phyloP scores from a whole-genome alignment of 2,888 invertebrate species.

The Perithous albicinctus region DNA sequence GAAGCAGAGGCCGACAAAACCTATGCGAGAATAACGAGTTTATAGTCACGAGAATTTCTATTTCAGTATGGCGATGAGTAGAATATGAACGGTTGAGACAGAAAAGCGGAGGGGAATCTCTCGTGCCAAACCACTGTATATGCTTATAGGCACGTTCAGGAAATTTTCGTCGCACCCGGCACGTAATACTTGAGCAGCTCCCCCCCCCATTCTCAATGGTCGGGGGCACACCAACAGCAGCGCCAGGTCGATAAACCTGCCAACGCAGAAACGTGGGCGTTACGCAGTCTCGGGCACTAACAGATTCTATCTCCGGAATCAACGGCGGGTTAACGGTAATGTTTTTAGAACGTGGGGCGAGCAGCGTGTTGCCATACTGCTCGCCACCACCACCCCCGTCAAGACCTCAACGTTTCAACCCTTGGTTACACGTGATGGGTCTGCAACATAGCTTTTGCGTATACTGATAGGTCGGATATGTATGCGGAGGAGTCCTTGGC shows the following conservation, averaged over 20 bases:
- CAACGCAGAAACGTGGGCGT: constrained; percentile 64
- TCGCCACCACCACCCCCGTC: constrained; percentile 35
- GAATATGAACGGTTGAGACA: constrained; percentile 13
- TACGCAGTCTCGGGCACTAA: constrained; percentile 59
- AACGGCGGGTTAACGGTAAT: constrained; percentile 71
- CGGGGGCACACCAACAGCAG: constrained; percentile 23
- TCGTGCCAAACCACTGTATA: constrained; percentile 11
- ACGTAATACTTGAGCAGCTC: constrained; percentile 47
- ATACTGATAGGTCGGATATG: constrained; percentile 39
- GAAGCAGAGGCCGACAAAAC: not conserved
- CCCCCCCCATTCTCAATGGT: constrained; percentile 41
- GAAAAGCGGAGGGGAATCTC: not conserved
- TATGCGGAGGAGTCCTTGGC: not conserved
- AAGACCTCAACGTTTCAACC: constrained; percentile 19
- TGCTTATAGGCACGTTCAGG: constrained; percentile 7
- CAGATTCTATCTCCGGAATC: constrained; percentile 72
- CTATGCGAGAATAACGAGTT: not conserved
- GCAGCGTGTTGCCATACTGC: constrained; percentile 43
- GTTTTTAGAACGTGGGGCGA: constrained; percentile 69
- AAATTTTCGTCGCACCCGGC: constrained; percentile 32
- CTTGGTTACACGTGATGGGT: constrained; percentile 3
- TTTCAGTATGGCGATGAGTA: constrained; percentile 4
- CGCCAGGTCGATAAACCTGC: constrained; percentile 68
- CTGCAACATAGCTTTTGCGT: constrained; percentile 27
- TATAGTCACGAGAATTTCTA: not conserved